Base-by-base conservation (phyloP, 2,797 vertebrate species). In the Chloroceryle amazona region DNA sequence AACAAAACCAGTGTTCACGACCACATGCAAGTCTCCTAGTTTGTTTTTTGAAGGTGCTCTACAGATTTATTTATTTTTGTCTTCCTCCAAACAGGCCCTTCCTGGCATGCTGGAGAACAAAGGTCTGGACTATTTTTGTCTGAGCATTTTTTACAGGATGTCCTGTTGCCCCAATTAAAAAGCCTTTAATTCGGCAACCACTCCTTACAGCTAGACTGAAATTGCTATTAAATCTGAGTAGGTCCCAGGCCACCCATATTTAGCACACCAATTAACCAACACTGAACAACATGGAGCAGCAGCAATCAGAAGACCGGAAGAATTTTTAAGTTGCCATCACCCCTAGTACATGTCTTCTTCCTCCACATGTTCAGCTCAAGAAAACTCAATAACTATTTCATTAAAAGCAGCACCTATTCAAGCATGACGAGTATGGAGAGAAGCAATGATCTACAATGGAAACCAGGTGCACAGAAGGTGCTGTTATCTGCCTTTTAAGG, bases 81-180 rank as follows among this genome's bases (percentile, higher is more conserved):
- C 25, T 13, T 8, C 35, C 33, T 60, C 42, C 17, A 17, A 62
- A 51, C 29, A 58, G 17, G n/a, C 54, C 42, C 52, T 55, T 73
- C 42, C 75, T 62, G 42, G 71, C 52, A 28, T 8, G 18, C 9
- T 23, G 29, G 21, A 52, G 3, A 84, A 5, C 7, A 42, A 54
- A 51, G 28, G 23, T 42, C 55, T 74, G 75, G 42, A 78, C 84
- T 91, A 55, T 67, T 96, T 92, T 44, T 61, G 42, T 20, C 65
- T 60, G 37, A 84, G 42, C 29, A 28, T 73, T 67, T 68, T 72
- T 82, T 51, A 26, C 9, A n/a, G 60, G 19, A 39, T 88, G 90
- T 57, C 71, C 93, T 71, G n/a, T 78, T 87, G 82, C 76, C 92
- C 95, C 93, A 96, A 10, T 96, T 95, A 95, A 91, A 92, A 93